Base-by-base conservation (phyloP, 2,888 invertebrate species). In the Gisinianus flammeolus region DNA sequence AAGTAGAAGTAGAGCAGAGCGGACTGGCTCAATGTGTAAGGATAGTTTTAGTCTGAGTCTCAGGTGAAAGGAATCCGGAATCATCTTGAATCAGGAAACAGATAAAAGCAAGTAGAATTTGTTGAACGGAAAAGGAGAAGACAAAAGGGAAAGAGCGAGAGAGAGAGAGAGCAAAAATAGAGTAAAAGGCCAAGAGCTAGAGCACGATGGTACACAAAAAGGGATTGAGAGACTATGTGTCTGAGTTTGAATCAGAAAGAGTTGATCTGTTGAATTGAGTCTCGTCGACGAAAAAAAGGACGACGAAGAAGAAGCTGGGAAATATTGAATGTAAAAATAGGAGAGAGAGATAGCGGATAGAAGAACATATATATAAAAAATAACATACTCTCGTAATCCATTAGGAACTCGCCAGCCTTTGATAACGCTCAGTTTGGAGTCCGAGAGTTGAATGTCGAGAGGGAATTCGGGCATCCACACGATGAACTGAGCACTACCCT, bases 391-490 rank as follows among this genome's bases (percentile, higher is more conserved):
- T 83, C 83, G 78, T 85, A 91, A 90, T 84, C 93, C 93, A 86
- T 94, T 94, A 4, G 94, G 93, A 66, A 96, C 94, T 87, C 93
- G 93, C 97, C 97, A 98, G 64, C 94, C 94, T 88, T 96, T 95
- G 85, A 98, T 93, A 88, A 96, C 96, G 77, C 96, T 96, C 78
- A 98, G 90, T 82, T 94, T 91, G 83, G 93, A 92, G 88, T 98
- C 97, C 22, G 93, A 92, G 4, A 97, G 93, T 85, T 93, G 93
- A 35, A 98, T 92, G 86, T 96, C 95, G 78, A 98, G 89, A 0
- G 96, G 95, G 86, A 96, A 93, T 87, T 97, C 96, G 0, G 98
- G 97, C 92, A 96, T 95, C 97, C 98, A 98, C 0, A 98, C 97
- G 24, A 94, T 94, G 87, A 97, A 95, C 80, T 93, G 91, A 1